Base-by-base conservation (phyloP, 2,888 invertebrate species). In the Ischnura elegans region DNA sequence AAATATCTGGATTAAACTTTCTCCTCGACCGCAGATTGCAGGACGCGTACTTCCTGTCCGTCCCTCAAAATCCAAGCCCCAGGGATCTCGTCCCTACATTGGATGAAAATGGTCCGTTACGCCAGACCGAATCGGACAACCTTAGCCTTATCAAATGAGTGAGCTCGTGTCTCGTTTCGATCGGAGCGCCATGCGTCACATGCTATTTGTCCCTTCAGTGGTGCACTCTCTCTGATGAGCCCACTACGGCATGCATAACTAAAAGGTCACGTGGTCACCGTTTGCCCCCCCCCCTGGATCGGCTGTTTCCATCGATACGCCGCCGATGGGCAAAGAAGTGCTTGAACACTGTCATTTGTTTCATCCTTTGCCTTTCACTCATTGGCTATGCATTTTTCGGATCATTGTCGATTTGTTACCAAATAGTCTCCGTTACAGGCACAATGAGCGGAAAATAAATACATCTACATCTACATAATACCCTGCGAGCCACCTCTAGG, bases 171-270 rank as follows among this genome's bases (percentile, higher is more conserved):
- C 36, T 29, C 6, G 76, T 36, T 36, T 29, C 76, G 76, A 36
- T 36, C 76, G 76, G 36, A 36, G 36, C 36, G 36, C 36, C 36
- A 36, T 76, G 36, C 16, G 76, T 76, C 76, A 76, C 10, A 36
- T 36, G 36, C 29, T 76, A 76, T 76, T 76, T 76, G 76, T 36
- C 36, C 2, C 13, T 36, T 36, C 36, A 8, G 29, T 36, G 76
- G 16, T 76, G 76, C 76, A 76, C 76, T 76, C 76, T 76, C 76
- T 36, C 76, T 76, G 76, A 76, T 76, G 76, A 76, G 76, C 76
- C 8, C 29, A 76, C 76, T 36, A 76, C 76, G 36, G 6, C 25
- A 36, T 76, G 36, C 76, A 76, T 76, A 76, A 76, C 76, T 76
- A 76, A 76, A 76, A 76, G 29, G 76, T 76, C 76, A 76, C 76